Evolutionary conservation across 2,888 invertebrate genomes (phyloP), one percentile per base, ranked within the genome.

Genomic region (Euzetes globulus): DNA sequence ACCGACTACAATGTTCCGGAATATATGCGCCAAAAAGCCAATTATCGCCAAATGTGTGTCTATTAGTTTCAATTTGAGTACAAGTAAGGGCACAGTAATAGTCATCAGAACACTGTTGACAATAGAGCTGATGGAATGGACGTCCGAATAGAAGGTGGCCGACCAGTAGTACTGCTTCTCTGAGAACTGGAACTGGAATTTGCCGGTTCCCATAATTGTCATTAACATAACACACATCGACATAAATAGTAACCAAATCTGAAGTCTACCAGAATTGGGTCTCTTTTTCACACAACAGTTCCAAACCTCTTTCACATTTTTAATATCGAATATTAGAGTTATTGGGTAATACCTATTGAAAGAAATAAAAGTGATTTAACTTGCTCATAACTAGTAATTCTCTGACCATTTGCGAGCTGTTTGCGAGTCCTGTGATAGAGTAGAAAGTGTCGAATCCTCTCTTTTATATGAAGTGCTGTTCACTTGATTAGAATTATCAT

Each of bases 121-220:
- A n/a, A 63, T 37, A 22, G 58, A 60, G 27, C 60, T 60, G 58
- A 73, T 11, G 33, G 73, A 55, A 19, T 41, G 41, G 17, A 70
- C 22, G 45, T 19, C 25, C n/a, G 70, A 45, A 22, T 41, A 41
- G 47, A 25, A 19, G 1, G 70, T 70, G 22, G 70, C 33, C 22
- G 45, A 45, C 70, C 70, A 70, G 17, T 7, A 25, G 37, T 71
- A 71, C 2, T 47, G 47, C 25, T 71, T 71, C 27, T 71, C 27
- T 19, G 47, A 3, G 29, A 71, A 71, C 19, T 33, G 65, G 37
- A 37, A 65, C 6, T n/a, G 6, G 15, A 19, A 7, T 11, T 37
- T 37, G 1, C 1, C 6, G 37, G 37, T n/a, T 13, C 47, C 71
- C 19, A 27, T 47, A 1, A 47, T 7, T 1, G 37, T 9, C 37